These are phyloP conservation scores for Dastarcus helophoroides DNA, from an alignment of 2,888 invertebrate species.

Conservation along the genomic window DNA sequence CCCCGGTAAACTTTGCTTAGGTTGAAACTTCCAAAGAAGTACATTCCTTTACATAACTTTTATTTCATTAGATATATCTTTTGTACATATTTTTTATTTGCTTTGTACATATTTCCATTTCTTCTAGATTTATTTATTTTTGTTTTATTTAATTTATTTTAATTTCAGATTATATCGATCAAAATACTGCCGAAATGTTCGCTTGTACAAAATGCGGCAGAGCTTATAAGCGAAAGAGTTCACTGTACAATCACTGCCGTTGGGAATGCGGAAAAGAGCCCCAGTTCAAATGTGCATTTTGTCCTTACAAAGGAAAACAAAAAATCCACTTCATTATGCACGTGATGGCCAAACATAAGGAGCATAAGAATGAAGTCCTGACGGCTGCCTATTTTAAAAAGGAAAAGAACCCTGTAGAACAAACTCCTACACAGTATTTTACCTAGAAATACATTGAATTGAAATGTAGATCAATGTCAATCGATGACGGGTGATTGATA, in stretches of 20 bases:
- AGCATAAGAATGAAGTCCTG: constrained; percentile 28
- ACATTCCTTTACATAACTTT: too few relatives aligned
- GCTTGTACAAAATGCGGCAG: constrained; percentile 57
- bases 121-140: background rate
- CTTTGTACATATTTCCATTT: background rate
- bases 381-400: constrained; percentile 20
- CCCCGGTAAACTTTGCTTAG: too few relatives aligned
- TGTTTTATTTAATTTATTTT: constrained; percentile 5
- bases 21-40: too few relatives aligned
- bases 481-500: too few relatives aligned
- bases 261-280: constrained; percentile 25
- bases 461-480: too few relatives aligned
- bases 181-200: constrained; percentile 23
- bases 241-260: constrained; percentile 38
- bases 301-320: constrained; percentile 31
- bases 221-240: constrained; percentile 61
- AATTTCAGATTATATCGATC: constrained; percentile 10
- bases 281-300: constrained; percentile 22
- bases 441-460: too few relatives aligned
- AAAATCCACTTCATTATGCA: constrained; percentile 34
- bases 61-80: too few relatives aligned
- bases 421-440: too few relatives aligned
- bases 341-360: constrained; percentile 32
- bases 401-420: too few relatives aligned
- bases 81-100: constrained; percentile 4